Conservation (phyloP, 2,888 invertebrate genomes). For the Brenthis daphne region DNA sequence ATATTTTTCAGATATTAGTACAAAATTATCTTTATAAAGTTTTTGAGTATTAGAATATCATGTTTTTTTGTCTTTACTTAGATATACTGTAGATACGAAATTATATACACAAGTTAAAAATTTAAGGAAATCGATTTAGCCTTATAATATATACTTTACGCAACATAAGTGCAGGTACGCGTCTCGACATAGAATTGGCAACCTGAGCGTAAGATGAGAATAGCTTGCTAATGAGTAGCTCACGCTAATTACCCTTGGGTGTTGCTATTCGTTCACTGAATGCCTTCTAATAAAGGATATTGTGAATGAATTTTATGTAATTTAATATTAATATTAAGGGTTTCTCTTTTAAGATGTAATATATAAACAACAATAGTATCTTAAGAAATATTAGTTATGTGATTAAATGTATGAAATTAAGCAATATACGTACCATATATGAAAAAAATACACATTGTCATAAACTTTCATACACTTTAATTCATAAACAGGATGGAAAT, state of each 20-base stretch:
- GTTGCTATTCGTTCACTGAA: conserved; percentile 27
- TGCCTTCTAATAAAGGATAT: conserved; percentile 32
- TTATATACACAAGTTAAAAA: neutral
- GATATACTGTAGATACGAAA: neutral
- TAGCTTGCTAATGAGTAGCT: conserved; percentile 74
- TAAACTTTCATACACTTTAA: too few species aligned
- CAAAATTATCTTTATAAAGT: too few species aligned
- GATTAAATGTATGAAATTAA: too few species aligned
- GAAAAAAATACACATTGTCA: too few species aligned
- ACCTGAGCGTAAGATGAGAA: conserved; percentile 70
- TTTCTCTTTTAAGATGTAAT: neutral
- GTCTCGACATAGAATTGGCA: conserved; percentile 20
- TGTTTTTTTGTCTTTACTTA: too few species aligned
- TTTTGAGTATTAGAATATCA: too few species aligned
- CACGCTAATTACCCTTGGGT: conserved; percentile 61
- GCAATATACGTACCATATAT: too few species aligned
- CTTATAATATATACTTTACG: neutral
- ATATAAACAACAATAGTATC: too few species aligned
- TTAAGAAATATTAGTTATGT: too few species aligned
- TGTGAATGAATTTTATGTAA: conserved; percentile 17
- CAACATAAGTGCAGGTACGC: conserved; percentile 6
- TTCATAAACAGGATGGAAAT: too few species aligned
- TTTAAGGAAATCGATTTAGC: neutral
- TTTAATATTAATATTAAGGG: neutral
- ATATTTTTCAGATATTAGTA: too few species aligned